Percentiles rank a stretch among this genome's conserved stretches.
Evolutionary conservation across 2,113 vertebrate species (phyloP).

Genomic region (Psittacus erithacus): DNA sequence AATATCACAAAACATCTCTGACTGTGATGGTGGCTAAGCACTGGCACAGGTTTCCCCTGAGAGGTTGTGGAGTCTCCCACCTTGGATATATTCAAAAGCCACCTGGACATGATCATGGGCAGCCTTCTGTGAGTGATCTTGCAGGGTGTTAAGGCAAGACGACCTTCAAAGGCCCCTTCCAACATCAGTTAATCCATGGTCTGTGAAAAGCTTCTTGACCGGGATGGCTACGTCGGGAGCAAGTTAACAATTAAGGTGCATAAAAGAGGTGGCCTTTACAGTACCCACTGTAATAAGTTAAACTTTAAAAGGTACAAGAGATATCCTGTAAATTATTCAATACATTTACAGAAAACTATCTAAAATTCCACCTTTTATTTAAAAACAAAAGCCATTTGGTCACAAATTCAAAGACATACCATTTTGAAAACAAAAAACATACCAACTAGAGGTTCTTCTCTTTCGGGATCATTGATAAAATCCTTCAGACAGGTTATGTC

Average conservation of each 20-base stretch:
- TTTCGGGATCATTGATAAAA: conserved; percentile 60
- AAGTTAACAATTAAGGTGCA: not conserved
- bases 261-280: not conserved
- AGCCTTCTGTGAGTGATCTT: not conserved
- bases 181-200: not conserved
- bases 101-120: not conserved
- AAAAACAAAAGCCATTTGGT: not conserved
- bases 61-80: rapidly evolving
- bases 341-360: not conserved
- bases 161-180: not conserved
- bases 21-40: not conserved
- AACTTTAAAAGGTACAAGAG: not conserved
- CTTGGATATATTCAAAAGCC: not conserved
- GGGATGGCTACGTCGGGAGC: not conserved
- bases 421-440: not conserved
- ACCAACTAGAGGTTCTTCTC: conserved; percentile 67
- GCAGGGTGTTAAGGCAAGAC: not conserved
- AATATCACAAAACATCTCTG: not conserved
- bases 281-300: not conserved
- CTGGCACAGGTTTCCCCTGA: not conserved
- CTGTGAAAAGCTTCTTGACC: not conserved
- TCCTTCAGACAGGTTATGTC: conserved; percentile 53
- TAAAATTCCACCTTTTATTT: not conserved
- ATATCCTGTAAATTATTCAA: not conserved
- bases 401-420: not conserved